These are phyloP conservation scores for Chrysodeixis includens DNA, from an alignment of 2,888 invertebrate species.

Conservation along the genomic window DNA sequence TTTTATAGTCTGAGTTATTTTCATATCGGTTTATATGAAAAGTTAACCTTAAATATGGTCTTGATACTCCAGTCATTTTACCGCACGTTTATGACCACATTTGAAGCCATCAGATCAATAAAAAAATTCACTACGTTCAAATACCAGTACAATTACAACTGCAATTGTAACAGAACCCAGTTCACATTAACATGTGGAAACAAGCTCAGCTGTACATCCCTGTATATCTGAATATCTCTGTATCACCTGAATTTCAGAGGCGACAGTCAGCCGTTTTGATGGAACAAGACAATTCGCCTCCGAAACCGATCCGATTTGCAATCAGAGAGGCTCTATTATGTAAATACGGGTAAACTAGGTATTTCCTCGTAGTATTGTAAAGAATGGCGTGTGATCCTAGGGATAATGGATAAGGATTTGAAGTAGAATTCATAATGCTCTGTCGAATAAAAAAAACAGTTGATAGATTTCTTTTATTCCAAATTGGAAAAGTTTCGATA, in stretches of 20 bases:
- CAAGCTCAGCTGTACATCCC: background rate
- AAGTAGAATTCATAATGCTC: background rate
- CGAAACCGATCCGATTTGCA: slow-evolving; percentile 20
- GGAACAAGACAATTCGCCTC: slow-evolving; percentile 24
- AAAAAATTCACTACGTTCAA: too few relatives aligned
- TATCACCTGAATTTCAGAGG: background rate
- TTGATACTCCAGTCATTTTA: too few relatives aligned
- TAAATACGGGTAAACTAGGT: background rate
- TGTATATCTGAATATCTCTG: background rate
- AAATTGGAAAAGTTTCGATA: too few relatives aligned
- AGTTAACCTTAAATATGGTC: too few relatives aligned
- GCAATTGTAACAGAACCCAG: background rate
- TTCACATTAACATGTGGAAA: slow-evolving; percentile 3
- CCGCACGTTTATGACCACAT: too few relatives aligned
- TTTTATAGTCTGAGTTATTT: too few relatives aligned
- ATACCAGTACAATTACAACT: background rate
- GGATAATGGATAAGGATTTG: background rate
- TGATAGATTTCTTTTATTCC: too few relatives aligned
- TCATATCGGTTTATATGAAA: too few relatives aligned
- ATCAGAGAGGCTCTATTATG: slow-evolving; percentile 16
- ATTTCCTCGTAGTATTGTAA: background rate
- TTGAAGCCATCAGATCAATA: too few relatives aligned
- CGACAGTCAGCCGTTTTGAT: slow-evolving; percentile 20
- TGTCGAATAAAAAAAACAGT: too few relatives aligned
- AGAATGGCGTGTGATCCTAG: background rate